These are phyloP conservation scores for Nephrocerus scutellatus DNA, from an alignment of 2,888 invertebrate genomes.

Conservation along the genomic window DNA sequence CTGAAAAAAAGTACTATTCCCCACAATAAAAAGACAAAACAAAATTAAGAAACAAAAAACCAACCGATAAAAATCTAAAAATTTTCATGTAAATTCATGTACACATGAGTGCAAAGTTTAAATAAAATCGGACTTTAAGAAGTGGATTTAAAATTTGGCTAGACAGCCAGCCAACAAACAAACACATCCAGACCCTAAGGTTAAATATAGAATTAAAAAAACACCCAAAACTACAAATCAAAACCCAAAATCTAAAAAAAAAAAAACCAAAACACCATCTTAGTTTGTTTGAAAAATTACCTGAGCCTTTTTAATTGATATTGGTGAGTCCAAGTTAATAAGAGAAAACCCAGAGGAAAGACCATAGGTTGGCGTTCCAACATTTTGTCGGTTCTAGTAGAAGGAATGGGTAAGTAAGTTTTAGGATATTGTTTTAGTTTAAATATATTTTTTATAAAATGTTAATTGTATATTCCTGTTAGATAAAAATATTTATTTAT, in stretches of 20 bases:
- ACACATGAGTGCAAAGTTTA: not conserved
- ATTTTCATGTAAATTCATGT: slow-evolving; percentile 1
- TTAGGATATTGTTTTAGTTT: slow-evolving; percentile 16
- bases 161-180: too few relatives aligned
- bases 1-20: too few relatives aligned
- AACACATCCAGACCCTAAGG: too few relatives aligned
- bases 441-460: slow-evolving; percentile 1
- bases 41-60: not conserved
- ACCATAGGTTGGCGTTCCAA: slow-evolving; percentile 44
- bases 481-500: too few relatives aligned
- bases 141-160: too few relatives aligned
- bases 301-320: slow-evolving; percentile 46
- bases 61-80: not conserved
- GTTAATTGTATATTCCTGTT: too few relatives aligned
- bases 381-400: slow-evolving; percentile 44
- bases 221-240: slow-evolving; percentile 9
- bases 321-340: slow-evolving; percentile 44
- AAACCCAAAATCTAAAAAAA: slow-evolving; percentile 4
- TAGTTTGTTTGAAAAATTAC: slow-evolving; percentile 38
- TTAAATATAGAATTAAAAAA: too few relatives aligned
- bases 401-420: slow-evolving; percentile 21
- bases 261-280: slow-evolving; percentile 8
- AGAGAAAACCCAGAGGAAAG: slow-evolving; percentile 43
- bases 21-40: too few relatives aligned
- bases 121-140: too few relatives aligned